Evolutionary conservation across 2,113 vertebrate genomes (phyloP).

Genomic region (Tangachromis dhanisi): DNA sequence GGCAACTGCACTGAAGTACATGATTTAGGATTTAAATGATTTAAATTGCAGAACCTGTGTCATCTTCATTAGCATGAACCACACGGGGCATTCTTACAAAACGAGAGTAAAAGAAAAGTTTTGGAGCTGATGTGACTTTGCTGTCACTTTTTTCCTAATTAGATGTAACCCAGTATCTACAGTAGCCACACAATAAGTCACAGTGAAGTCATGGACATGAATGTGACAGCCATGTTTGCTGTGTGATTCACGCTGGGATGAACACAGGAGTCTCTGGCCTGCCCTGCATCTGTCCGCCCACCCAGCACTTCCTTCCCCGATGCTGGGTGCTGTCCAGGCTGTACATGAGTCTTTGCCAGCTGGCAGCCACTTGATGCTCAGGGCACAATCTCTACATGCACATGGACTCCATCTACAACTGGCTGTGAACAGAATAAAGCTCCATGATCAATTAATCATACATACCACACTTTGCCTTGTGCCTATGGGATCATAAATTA

Average conservation of each 20-base stretch:
- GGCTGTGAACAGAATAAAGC: background rate
- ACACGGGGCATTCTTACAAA: background rate
- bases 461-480: background rate
- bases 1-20: background rate
- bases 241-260: background rate
- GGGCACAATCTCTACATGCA: conserved; percentile 15
- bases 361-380: conserved; percentile 7
- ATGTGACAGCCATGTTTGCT: conserved; percentile 1
- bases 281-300: conserved; percentile 12
- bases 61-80: background rate
- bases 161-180: background rate
- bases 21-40: background rate
- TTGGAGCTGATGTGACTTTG: background rate
- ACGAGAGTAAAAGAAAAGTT: background rate
- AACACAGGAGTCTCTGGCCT: conserved; percentile 15
- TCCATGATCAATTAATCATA: conserved; percentile 28
- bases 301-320: background rate
- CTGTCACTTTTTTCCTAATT: background rate
- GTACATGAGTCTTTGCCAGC: conserved; percentile 14
- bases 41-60: background rate
- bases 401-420: conserved; percentile 28
- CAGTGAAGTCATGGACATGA: background rate
- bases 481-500: background rate
- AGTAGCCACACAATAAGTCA: background rate
- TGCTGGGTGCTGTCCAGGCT: conserved; percentile 1